These are phyloP conservation scores for Campoletis raptor DNA, from an alignment of 2,888 invertebrate species.

Conservation along the genomic window DNA sequence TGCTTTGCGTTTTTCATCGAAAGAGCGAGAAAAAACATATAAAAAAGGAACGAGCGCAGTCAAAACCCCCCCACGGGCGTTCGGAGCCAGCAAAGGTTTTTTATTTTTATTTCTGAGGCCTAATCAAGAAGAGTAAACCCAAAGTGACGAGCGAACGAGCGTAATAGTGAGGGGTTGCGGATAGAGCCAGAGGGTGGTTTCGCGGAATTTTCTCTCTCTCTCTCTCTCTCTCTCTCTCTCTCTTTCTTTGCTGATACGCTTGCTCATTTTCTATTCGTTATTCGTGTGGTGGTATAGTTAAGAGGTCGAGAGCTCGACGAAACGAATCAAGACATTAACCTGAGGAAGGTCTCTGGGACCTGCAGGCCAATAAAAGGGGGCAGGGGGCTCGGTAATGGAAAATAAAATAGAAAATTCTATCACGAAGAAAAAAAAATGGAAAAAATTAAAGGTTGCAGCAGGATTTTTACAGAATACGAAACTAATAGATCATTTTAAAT, in stretches of 20 bases:
- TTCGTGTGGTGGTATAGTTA: conserved; percentile 64
- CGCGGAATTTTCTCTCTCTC: conserved; percentile 8
- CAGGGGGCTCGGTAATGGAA: conserved; percentile 23
- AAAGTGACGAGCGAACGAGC: conserved; percentile 76
- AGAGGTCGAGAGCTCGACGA: conserved; percentile 74
- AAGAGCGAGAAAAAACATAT: conserved; percentile 4
- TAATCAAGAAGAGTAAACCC: conserved; percentile 85
- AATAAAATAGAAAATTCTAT: conserved; percentile 50
- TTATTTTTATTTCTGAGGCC: conserved; percentile 80
- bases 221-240: background rate
- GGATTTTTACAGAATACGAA: no score
- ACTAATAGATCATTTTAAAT: no score
- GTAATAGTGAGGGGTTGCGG: conserved; percentile 69
- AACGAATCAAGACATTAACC: conserved; percentile 81
- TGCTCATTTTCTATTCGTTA: conserved; percentile 44
- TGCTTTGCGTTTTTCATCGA: conserved; percentile 1
- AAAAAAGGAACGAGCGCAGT: background rate
- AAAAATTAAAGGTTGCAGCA: no score
- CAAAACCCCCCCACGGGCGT: conserved; percentile 53
- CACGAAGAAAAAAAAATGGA: no score
- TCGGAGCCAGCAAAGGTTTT: conserved; percentile 64
- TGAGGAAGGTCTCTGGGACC: conserved; percentile 70
- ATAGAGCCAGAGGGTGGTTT: conserved; percentile 64
- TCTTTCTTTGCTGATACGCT: background rate
- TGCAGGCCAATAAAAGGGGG: conserved; percentile 20